Evolutionary conservation across 2,797 vertebrate species (phyloP).

Genomic region (Ataeniobius toweri): DNA sequence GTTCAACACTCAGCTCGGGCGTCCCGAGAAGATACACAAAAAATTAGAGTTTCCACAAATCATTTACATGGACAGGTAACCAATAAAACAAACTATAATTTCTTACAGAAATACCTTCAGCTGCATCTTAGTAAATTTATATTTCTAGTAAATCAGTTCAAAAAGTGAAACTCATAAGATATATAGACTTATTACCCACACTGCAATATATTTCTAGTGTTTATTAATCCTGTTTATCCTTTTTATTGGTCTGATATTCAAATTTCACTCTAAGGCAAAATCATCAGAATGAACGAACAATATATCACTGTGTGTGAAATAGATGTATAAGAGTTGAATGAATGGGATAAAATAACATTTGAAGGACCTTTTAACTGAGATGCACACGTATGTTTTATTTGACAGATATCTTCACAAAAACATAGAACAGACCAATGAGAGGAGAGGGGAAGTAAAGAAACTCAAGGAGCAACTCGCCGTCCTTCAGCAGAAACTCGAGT

Average conservation of each 20-base stretch:
- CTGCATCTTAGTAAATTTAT: neutral
- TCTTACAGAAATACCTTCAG: neutral
- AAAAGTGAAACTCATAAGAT: neutral
- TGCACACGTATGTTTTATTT: slow-evolving; percentile 10
- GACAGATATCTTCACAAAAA: slow-evolving; percentile 92
- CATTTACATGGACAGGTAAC: slow-evolving; percentile 97
- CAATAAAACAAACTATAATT: neutral
- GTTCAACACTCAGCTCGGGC: slow-evolving; percentile 95
- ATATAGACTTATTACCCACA: too few relatives aligned
- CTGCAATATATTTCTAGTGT: too few relatives aligned
- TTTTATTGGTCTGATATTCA: too few relatives aligned
- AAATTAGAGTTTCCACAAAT: slow-evolving; percentile 95
- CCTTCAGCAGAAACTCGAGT: slow-evolving; percentile 91
- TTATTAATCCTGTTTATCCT: too few relatives aligned
- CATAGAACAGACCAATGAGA: slow-evolving; percentile 85
- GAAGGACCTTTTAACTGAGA: neutral
- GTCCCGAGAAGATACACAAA: slow-evolving; percentile 98
- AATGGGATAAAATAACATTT: neutral
- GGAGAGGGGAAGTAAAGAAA: slow-evolving; percentile 87
- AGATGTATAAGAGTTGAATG: neutral
- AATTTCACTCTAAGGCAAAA: neutral
- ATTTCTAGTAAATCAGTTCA: neutral
- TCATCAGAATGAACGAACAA: neutral
- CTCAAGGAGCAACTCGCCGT: slow-evolving; percentile 86
- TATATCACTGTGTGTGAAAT: neutral